Base-by-base conservation (phyloP, 92 coral and sea anemone genomes). In the Bergia puertoricense region DNA sequence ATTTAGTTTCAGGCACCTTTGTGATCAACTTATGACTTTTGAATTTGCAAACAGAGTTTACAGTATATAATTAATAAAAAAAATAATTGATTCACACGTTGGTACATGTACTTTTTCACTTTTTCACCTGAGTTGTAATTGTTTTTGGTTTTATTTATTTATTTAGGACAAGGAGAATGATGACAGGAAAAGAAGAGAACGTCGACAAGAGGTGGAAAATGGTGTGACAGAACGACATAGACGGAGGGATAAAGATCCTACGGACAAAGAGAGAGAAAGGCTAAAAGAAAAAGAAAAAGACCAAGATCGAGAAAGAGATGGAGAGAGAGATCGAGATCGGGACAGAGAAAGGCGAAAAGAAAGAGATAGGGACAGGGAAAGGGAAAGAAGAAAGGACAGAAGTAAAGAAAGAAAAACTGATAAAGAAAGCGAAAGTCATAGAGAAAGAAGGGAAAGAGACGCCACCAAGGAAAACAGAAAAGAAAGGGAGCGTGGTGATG, bases 111-210 rank as follows among this genome's bases (percentile, higher is more conserved):
- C 30, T 30, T 16, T 62, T 20, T 20, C 6, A 16, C 68, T 62
- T 6, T 62, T 15, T 62, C 3, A 62, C 69, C 30, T 18, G 69
- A 5, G 69, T 15, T 20, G 69, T 18, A 62, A 62, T 62, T 62
- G 16, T 62, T 62, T 62, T 62, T 62, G 69, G 16, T 54, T 54
- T 1, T 10, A 18, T 62, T 62, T 62, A 22, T 5, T 48, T 43
- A 43, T 62, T 16, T 44, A 88, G 93, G 92, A 91, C 9, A 89
- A 85, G 73, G 94, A 92, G 74, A 95, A 89, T 51, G 96, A 92
- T 65, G 92, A 89, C 59, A 91, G 84, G 48, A 92, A 88, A 54
- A 85, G 91, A 11, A 88, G 89, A 74, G 86, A 75, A 42, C 91
- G 68, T 42, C 85, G 79, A 50, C 86, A 78, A 14, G 88, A 81